A percentile compares a stretch with the other conserved stretches of the same genome.
These are phyloP conservation scores for Phortica okadai DNA, from an alignment of 2,888 invertebrate species.

Conservation along the genomic window DNA sequence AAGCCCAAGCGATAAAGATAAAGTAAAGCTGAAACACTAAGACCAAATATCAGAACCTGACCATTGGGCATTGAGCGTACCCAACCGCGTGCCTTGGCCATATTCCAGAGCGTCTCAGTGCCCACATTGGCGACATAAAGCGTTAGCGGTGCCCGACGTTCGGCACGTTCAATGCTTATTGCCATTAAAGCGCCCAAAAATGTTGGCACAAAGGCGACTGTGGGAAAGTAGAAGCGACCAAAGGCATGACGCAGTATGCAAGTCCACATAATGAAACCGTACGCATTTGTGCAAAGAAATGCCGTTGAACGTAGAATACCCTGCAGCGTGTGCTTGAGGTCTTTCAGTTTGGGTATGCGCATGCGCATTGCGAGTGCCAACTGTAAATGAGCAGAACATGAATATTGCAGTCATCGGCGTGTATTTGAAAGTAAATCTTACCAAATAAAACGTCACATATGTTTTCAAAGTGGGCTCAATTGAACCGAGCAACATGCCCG, in stretches of 20 bases:
- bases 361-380: slow-evolving; percentile 82
- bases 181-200: slow-evolving; percentile 84
- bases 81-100: slow-evolving; percentile 81
- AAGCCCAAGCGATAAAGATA: slow-evolving; percentile 79
- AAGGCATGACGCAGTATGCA: slow-evolving; percentile 81
- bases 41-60: slow-evolving; percentile 81
- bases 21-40: slow-evolving; percentile 79
- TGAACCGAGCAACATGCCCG: slow-evolving; percentile 81
- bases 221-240: slow-evolving; percentile 83
- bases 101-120: slow-evolving; percentile 85
- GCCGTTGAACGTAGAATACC: slow-evolving; percentile 85
- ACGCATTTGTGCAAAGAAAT: slow-evolving; percentile 85
- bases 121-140: slow-evolving; percentile 89
- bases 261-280: slow-evolving; percentile 82
- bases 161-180: slow-evolving; percentile 85
- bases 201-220: slow-evolving; percentile 83
- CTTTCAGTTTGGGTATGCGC: slow-evolving; percentile 79
- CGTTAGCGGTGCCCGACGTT: slow-evolving; percentile 83
- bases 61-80: slow-evolving; percentile 80
- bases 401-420: too few species aligned
- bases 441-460: slow-evolving; percentile 84
- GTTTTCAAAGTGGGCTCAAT: slow-evolving; percentile 83
- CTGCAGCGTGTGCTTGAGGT: slow-evolving; percentile 80
- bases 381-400: slow-evolving; percentile 73
- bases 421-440: slow-evolving; percentile 74